A percentile compares a stretch with the other conserved stretches of the same genome.
Evolutionary conservation across 2,888 invertebrate species (phyloP).

Genomic region (Drosophila kambysellisi): DNA sequence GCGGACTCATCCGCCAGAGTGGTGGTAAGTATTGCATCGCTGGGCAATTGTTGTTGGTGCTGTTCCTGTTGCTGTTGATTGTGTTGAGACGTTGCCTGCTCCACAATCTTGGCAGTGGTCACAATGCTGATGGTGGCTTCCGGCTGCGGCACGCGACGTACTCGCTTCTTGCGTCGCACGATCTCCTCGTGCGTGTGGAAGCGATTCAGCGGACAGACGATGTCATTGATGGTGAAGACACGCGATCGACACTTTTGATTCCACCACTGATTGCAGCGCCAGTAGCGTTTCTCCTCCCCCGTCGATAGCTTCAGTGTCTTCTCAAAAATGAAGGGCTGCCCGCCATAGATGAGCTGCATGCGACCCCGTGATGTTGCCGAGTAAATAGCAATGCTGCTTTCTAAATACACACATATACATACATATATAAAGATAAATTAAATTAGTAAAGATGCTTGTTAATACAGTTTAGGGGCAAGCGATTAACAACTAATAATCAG

Average conservation of each 20-base stretch:
- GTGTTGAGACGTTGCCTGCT: constrained; percentile 14
- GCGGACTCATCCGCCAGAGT: constrained; percentile 61
- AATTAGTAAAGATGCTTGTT: constrained; percentile 42
- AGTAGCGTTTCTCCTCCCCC: constrained; percentile 84
- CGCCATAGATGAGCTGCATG: constrained; percentile 85
- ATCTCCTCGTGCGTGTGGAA: constrained; percentile 85
- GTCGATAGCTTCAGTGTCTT: constrained; percentile 82
- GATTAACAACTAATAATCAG: constrained; percentile 18
- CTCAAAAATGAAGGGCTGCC: constrained; percentile 85
- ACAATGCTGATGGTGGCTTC: constrained; percentile 20
- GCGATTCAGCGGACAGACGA: constrained; percentile 84
- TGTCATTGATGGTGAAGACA: constrained; percentile 84
- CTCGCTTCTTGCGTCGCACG: constrained; percentile 84
- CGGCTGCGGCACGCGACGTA: constrained; percentile 71
- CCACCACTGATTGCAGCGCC: constrained; percentile 86
- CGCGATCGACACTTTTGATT: constrained; percentile 85
- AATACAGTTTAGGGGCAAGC: neutral
- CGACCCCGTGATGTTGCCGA: constrained; percentile 85
- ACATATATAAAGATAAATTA: constrained; percentile 15
- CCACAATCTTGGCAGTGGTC: constrained; percentile 22
- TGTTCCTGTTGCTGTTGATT: constrained; percentile 44
- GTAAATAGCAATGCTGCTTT: constrained; percentile 83
- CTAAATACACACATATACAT: constrained; percentile 53
- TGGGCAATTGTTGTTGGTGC: constrained; percentile 46
- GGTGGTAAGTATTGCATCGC: constrained; percentile 65